These are phyloP conservation scores for Babyrousa celebensis DNA, from an alignment of 2,797 vertebrate genomes.

Conservation along the genomic window DNA sequence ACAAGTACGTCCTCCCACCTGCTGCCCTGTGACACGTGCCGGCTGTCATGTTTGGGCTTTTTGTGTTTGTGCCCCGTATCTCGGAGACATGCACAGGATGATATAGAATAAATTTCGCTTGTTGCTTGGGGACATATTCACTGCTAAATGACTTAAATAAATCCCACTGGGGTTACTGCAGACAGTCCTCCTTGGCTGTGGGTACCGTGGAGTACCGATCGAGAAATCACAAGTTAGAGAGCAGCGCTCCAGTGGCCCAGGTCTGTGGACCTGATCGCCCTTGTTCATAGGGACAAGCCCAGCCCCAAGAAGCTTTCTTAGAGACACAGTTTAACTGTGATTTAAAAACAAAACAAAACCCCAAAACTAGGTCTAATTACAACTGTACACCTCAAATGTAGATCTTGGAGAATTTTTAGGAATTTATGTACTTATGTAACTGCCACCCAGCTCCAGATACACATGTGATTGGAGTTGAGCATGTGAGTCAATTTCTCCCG, in stretches of 20 bases:
- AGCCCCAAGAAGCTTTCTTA: not conserved
- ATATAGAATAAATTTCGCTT: not conserved
- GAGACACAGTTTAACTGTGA: not conserved
- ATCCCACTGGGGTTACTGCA: not conserved
- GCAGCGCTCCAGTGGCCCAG: not conserved
- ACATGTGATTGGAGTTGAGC: not conserved
- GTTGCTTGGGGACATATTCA: not conserved
- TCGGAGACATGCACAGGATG: not conserved
- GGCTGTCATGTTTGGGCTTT: not conserved
- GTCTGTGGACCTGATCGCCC: not conserved
- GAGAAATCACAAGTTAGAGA: not conserved
- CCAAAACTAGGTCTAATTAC: constrained; percentile 52
- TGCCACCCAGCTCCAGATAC: not conserved
- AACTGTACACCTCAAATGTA: not conserved
- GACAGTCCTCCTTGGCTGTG: not conserved
- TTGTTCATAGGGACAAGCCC: not conserved
- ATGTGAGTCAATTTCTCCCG: not conserved
- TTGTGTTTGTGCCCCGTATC: not conserved
- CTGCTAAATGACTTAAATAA: not conserved
- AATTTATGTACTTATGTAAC: not conserved
- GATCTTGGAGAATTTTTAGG: not conserved
- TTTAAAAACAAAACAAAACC: not conserved
- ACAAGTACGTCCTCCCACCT: not conserved
- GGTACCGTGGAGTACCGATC: not conserved
- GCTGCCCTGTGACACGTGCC: not conserved